Conservation (phyloP, 2,888 invertebrate genomes). For the Epinotia ramella region DNA sequence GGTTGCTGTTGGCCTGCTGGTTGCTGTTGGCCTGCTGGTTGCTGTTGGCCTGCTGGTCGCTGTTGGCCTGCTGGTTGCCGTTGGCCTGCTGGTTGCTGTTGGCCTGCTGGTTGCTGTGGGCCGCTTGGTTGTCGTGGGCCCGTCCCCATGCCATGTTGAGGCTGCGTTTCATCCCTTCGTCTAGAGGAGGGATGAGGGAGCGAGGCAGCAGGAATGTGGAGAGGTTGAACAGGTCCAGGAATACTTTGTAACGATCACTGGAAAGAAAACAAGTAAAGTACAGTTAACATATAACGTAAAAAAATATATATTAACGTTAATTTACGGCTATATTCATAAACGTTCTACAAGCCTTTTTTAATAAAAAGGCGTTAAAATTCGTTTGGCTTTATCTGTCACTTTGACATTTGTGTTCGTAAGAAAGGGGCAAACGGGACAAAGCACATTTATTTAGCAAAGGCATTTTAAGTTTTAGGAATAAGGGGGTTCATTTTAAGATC, state of each 20-base stretch:
- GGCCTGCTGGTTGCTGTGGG: slow-evolving; percentile 49
- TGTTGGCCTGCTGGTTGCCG: slow-evolving; percentile 51
- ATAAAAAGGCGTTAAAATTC: too few relatives aligned
- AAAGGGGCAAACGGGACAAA: too few relatives aligned
- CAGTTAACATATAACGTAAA: too few relatives aligned
- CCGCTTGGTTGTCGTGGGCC: slow-evolving; percentile 54
- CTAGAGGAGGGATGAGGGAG: slow-evolving; percentile 94
- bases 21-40: slow-evolving; percentile 47
- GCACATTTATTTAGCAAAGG: too few relatives aligned
- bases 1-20: slow-evolving; percentile 53
- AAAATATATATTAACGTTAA: too few relatives aligned
- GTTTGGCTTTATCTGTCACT: too few relatives aligned
- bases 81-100: slow-evolving; percentile 49
- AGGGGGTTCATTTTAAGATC: too few relatives aligned
- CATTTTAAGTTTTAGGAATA: too few relatives aligned
- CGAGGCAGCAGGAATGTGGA: slow-evolving; percentile 98
- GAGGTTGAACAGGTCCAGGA: slow-evolving; percentile 98
- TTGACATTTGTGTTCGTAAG: too few relatives aligned
- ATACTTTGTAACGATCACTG: slow-evolving; percentile 99
- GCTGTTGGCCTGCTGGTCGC: slow-evolving; percentile 51
- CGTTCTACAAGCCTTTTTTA: too few relatives aligned
- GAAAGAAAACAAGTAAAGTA: slow-evolving; percentile 61
- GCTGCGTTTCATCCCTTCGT: slow-evolving; percentile 91
- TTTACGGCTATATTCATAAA: too few relatives aligned
- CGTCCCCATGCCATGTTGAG: slow-evolving; percentile 86